phyloP scores from a whole-genome alignment of 2,888 invertebrate species.

The Trisateles emortualis region DNA sequence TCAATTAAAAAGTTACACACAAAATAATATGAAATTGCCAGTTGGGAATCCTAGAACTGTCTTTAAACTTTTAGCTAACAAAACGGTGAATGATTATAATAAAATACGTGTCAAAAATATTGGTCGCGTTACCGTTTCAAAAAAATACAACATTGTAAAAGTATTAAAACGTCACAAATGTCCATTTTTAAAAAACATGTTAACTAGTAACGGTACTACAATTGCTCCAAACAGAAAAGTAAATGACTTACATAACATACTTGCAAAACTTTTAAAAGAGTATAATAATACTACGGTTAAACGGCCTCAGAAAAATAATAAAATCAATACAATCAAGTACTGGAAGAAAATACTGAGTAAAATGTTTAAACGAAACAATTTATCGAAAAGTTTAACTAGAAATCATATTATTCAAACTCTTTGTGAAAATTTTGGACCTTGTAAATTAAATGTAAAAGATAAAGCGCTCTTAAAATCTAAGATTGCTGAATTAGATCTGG shows the following conservation, averaged over 20 bases:
- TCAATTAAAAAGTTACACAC: slow-evolving; percentile 34
- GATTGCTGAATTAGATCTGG: slow-evolving; percentile 59
- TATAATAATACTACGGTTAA: slow-evolving; percentile 19
- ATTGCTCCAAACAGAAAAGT: slow-evolving; percentile 23
- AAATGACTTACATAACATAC: slow-evolving; percentile 35
- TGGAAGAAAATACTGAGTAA: slow-evolving; percentile 65
- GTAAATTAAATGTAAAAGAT: slow-evolving; percentile 51
- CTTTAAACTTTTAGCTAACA: slow-evolving; percentile 19
- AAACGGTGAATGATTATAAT: slow-evolving; percentile 5
- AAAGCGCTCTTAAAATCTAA: slow-evolving; percentile 56
- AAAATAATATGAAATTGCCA: slow-evolving; percentile 12
- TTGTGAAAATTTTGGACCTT: slow-evolving; percentile 63
- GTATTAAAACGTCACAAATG: slow-evolving; percentile 31
- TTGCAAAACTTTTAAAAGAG: slow-evolving; percentile 35
- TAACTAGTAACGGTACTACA: slow-evolving; percentile 10
- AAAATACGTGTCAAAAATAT: slow-evolving; percentile 30
- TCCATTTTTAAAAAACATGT: slow-evolving; percentile 20
- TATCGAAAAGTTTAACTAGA: slow-evolving; percentile 43
- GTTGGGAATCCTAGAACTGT: slow-evolving; percentile 13
- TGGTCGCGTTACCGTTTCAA: slow-evolving; percentile 30
- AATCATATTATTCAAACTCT: slow-evolving; percentile 57
- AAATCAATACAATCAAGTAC: slow-evolving; percentile 56
- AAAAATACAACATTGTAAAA: slow-evolving; percentile 47
- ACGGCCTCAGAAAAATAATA: slow-evolving; percentile 39
- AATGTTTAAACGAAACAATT: slow-evolving; percentile 49